Evolutionary conservation across 2,888 invertebrate genomes (phyloP).

Genomic region (Clistopyga incitator): DNA sequence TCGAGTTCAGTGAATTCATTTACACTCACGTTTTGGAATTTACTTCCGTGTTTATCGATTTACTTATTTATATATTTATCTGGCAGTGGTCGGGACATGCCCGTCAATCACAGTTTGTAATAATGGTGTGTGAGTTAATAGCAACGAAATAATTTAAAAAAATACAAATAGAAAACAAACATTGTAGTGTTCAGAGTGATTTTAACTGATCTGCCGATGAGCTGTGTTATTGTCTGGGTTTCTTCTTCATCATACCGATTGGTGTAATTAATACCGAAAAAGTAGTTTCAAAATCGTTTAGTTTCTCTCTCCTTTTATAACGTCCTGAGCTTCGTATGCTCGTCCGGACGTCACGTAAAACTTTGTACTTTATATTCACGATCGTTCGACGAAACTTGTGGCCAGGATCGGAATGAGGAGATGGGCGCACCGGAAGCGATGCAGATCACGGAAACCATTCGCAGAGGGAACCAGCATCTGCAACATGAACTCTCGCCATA

Average conservation of each 20-base stretch:
- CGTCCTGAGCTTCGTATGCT: not conserved
- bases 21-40: not conserved
- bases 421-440: conserved; percentile 38
- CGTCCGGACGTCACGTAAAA: conserved; percentile 14
- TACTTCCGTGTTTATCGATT: too few relatives aligned
- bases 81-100: too few relatives aligned
- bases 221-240: too few relatives aligned
- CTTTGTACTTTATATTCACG: conserved; percentile 55
- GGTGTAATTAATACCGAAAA: conserved; percentile 43
- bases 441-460: conserved; percentile 52
- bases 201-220: not conserved
- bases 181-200: not conserved
- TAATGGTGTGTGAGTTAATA: too few relatives aligned
- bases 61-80: too few relatives aligned
- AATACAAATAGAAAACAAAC: too few relatives aligned
- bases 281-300: conserved; percentile 42
- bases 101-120: too few relatives aligned
- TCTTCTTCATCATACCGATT: too few relatives aligned
- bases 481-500: conserved; percentile 18
- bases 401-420: not conserved
- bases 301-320: not conserved
- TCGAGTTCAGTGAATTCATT: conserved; percentile 1
- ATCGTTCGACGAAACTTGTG: conserved; percentile 18
- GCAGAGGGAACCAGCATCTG: conserved; percentile 8
- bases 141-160: too few relatives aligned